Evolutionary conservation across 1,140 invertebrate species (phyloP).

Genomic region (Danaus melanippus): DNA sequence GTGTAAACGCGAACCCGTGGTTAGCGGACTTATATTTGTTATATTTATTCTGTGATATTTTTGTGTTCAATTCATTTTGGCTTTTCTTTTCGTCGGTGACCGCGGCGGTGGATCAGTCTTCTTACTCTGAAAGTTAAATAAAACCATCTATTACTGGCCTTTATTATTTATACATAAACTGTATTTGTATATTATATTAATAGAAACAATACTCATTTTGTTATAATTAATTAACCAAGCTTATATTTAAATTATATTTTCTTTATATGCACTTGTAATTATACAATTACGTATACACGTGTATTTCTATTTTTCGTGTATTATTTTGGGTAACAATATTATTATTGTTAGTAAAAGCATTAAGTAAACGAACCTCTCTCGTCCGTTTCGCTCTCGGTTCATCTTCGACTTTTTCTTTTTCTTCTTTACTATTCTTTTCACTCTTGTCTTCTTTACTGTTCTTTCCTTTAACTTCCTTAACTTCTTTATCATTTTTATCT

Average conservation of each 20-base stretch:
- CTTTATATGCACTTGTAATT: too few relatives aligned
- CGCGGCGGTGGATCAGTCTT: slow-evolving; percentile 56
- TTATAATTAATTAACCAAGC: background rate
- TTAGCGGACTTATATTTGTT: background rate
- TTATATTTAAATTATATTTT: slow-evolving; percentile 11
- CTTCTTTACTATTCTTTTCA: slow-evolving; percentile 18
- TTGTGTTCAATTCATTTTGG: slow-evolving; percentile 34
- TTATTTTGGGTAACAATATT: too few relatives aligned
- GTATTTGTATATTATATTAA: slow-evolving; percentile 3
- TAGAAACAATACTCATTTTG: background rate
- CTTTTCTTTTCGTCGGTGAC: slow-evolving; percentile 54
- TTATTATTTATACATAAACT: too few relatives aligned
- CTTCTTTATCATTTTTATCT: slow-evolving; percentile 14
- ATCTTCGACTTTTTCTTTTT: slow-evolving; percentile 31
- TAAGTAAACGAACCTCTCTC: slow-evolving; percentile 40
- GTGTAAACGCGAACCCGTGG: too few relatives aligned
- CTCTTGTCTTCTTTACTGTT: slow-evolving; percentile 15
- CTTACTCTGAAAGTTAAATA: slow-evolving; percentile 46
- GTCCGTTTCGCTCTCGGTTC: slow-evolving; percentile 56
- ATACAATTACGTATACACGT: too few relatives aligned
- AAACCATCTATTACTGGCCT: background rate
- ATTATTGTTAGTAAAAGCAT: too few relatives aligned
- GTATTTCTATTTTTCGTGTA: too few relatives aligned
- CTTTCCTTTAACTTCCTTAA: slow-evolving; percentile 17
- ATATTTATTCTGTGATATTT: slow-evolving; percentile 8